Evolutionary conservation across 2,888 invertebrate species (phyloP).

Genomic region (Busseola fusca): DNA sequence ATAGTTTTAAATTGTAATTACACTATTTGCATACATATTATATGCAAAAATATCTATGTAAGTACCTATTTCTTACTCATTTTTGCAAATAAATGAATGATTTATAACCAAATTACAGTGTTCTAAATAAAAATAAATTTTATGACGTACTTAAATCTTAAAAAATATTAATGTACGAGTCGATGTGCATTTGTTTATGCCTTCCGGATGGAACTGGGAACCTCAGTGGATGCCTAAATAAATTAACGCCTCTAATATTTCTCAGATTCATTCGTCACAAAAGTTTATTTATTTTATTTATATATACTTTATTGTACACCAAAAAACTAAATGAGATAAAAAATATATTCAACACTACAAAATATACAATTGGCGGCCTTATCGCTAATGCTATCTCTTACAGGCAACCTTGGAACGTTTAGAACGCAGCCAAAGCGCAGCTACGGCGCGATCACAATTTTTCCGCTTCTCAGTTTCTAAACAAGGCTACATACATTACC

Average conservation of each 20-base stretch:
- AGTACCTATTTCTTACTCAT: no score
- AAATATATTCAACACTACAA: no score
- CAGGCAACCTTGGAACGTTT: no score
- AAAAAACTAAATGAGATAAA: no score
- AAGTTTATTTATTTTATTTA: no score
- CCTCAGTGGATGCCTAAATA: background rate
- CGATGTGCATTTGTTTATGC: background rate
- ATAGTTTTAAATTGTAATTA: no score
- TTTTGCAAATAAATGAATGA: no score
- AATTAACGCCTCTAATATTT: background rate
- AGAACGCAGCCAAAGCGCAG: background rate
- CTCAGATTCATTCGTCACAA: background rate
- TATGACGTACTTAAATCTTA: background rate
- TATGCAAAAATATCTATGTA: no score
- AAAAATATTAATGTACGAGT: background rate
- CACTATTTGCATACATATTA: no score
- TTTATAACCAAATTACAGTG: background rate
- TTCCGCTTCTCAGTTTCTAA: conserved; percentile 12
- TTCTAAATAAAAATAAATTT: background rate
- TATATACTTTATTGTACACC: no score
- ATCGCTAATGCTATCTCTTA: no score
- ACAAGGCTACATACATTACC: conserved; percentile 32
- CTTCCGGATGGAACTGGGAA: background rate
- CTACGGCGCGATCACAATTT: background rate
- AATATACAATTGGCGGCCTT: no score